Evolutionary conservation across 2,888 invertebrate species (phyloP).

Genomic region (Drosophila niveifrons): DNA sequence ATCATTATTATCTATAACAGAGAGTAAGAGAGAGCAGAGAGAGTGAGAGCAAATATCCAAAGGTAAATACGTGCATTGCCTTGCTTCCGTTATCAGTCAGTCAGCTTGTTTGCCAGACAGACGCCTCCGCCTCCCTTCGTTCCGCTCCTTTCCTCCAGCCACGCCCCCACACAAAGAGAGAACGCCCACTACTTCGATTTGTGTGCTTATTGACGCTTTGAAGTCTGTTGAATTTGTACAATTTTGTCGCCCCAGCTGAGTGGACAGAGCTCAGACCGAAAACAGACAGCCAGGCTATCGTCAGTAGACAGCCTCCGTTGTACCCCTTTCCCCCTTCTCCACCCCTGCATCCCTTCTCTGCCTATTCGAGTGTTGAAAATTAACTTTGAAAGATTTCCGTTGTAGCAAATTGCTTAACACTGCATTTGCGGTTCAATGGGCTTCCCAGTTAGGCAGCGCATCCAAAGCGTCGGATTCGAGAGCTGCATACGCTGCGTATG

Average conservation of each 20-base stretch:
- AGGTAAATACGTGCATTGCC: slow-evolving; percentile 78
- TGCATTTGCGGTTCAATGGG: slow-evolving; percentile 69
- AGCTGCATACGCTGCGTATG: slow-evolving; percentile 52
- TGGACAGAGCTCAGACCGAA: slow-evolving; percentile 17
- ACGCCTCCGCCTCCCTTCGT: slow-evolving; percentile 25
- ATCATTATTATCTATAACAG: slow-evolving; percentile 9
- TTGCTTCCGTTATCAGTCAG: slow-evolving; percentile 77
- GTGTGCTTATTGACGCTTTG: slow-evolving; percentile 77
- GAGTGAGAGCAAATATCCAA: slow-evolving; percentile 63
- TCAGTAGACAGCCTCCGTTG: slow-evolving; percentile 5
- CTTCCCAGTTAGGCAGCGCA: slow-evolving; percentile 17
- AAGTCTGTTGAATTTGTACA: slow-evolving; percentile 73
- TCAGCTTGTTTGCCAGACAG: slow-evolving; percentile 71
- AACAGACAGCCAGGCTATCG: not conserved
- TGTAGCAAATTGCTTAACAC: slow-evolving; percentile 67
- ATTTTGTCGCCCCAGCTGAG: slow-evolving; percentile 66
- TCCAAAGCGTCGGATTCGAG: slow-evolving; percentile 11
- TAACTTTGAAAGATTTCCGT: slow-evolving; percentile 74
- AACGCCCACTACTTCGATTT: slow-evolving; percentile 41
- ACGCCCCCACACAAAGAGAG: slow-evolving; percentile 38
- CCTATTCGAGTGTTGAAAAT: slow-evolving; percentile 68
- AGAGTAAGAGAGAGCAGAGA: slow-evolving; percentile 18
- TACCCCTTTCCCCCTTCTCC: not conserved
- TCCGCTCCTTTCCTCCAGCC: slow-evolving; percentile 45
- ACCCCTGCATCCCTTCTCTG: not conserved